A percentile compares a stretch with the other conserved stretches of the same genome.
phyloP scores from a whole-genome alignment of 2,888 invertebrate genomes.

The Callyntrura sp. region DNA sequence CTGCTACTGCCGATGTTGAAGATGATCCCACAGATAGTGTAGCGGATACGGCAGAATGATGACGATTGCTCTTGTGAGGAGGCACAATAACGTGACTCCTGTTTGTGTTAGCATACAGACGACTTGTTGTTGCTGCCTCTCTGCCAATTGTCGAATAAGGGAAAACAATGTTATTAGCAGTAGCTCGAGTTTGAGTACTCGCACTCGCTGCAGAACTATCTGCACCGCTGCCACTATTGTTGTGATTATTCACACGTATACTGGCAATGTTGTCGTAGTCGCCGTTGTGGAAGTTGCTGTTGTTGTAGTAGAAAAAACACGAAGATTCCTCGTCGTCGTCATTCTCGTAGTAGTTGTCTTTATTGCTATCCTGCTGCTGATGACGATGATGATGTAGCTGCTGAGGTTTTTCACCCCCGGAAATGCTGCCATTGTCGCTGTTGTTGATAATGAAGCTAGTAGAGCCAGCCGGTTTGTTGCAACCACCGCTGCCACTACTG shows the following conservation, averaged over 20 bases:
- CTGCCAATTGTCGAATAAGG: conserved; percentile 74
- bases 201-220: conserved; percentile 4
- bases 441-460: conserved; percentile 50
- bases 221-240: not conserved
- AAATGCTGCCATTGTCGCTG: conserved; percentile 77
- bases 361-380: conserved; percentile 65
- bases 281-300: conserved; percentile 54
- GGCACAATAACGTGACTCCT: conserved; percentile 74
- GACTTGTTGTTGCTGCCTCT: conserved; percentile 71
- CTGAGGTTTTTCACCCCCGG: conserved; percentile 84
- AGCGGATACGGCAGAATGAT: conserved; percentile 75
- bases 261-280: conserved; percentile 71
- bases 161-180: conserved; percentile 60
- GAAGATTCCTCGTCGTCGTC: conserved; percentile 64
- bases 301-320: conserved; percentile 55
- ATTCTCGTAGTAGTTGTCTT: conserved; percentile 63
- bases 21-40: conserved; percentile 56
- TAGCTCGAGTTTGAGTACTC: conserved; percentile 28
- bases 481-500: conserved; percentile 35
- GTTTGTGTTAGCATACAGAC: conserved; percentile 61
- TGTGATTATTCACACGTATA: conserved; percentile 59
- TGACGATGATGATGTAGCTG: not conserved
- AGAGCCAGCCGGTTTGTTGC: not conserved
- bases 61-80: conserved; percentile 59
- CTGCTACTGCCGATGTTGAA: conserved; percentile 33